Evolutionary conservation across 2,797 vertebrate genomes (phyloP).

Genomic region (Heteromormyrus szaboi): DNA sequence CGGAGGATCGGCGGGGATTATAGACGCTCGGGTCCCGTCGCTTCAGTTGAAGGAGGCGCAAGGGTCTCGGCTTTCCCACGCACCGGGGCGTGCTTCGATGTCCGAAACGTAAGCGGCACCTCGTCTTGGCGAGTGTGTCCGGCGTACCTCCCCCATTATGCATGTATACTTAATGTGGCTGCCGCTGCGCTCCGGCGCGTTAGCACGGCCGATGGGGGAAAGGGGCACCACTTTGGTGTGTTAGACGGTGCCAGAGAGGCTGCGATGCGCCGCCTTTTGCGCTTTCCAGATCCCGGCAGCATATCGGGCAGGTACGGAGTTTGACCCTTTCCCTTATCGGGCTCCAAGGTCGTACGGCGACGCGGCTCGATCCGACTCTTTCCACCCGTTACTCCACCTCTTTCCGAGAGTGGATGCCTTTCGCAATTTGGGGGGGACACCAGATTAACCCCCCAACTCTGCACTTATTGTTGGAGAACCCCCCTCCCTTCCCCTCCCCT

Average conservation of each 20-base stretch:
- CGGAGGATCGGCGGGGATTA: background rate
- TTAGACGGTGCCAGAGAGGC: background rate
- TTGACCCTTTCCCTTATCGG: conserved; percentile 36
- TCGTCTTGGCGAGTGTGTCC: background rate
- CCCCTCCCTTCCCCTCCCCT: background rate
- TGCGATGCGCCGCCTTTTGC: background rate
- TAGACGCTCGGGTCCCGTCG: background rate
- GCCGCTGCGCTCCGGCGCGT: background rate
- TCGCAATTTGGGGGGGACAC: background rate
- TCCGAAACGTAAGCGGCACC: background rate
- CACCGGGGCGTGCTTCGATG: background rate
- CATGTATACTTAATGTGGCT: background rate
- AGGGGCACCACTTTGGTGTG: background rate
- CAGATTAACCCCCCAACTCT: background rate
- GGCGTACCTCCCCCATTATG: background rate
- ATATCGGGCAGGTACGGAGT: conserved; percentile 12
- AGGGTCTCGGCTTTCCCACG: background rate
- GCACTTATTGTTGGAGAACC: background rate
- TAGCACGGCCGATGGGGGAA: background rate
- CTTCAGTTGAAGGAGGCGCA: background rate
- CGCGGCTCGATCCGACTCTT: conserved; percentile 28
- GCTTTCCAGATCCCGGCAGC: background rate
- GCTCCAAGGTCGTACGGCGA: conserved; percentile 45
- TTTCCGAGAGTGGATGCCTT: background rate
- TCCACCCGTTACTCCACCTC: background rate